These are phyloP conservation scores for Eupithecia inturbata DNA, from an alignment of 2,888 invertebrate genomes.

Conservation along the genomic window DNA sequence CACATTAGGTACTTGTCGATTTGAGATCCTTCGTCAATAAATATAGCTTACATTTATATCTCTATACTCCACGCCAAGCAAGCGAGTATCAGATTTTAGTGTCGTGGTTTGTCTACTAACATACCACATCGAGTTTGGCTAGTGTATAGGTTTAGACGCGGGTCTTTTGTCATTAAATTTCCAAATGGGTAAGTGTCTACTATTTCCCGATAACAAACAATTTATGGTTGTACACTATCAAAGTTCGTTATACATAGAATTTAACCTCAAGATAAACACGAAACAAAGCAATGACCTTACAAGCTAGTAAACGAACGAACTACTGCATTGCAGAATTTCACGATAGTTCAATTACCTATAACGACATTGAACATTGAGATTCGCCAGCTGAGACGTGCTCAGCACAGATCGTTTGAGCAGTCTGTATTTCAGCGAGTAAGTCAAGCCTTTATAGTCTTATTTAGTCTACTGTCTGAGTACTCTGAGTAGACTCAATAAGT, in stretches of 20 bases:
- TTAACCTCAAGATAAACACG: conserved; percentile 22
- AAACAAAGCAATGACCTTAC: conserved; percentile 18
- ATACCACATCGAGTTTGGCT: no score
- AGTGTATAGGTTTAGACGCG: neutral
- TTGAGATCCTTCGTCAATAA: no score
- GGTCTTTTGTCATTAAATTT: neutral
- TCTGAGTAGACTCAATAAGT: neutral
- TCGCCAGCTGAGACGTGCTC: neutral
- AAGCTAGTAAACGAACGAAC: conserved; percentile 1
- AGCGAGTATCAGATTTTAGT: no score
- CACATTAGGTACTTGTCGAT: no score
- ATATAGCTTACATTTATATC: no score
- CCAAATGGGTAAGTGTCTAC: neutral
- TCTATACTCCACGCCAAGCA: no score
- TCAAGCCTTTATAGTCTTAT: neutral
- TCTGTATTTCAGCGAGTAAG: neutral
- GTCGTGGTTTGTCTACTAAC: no score
- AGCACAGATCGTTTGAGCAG: neutral
- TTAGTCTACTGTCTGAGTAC: neutral
- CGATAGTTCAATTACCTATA: neutral
- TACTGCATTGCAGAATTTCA: conserved; percentile 19
- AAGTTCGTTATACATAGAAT: neutral
- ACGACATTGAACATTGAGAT: neutral
- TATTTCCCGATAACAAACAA: neutral
- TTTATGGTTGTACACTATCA: neutral